phyloP scores from a whole-genome alignment of 2,888 invertebrate species.

The Archips crataeganus region DNA sequence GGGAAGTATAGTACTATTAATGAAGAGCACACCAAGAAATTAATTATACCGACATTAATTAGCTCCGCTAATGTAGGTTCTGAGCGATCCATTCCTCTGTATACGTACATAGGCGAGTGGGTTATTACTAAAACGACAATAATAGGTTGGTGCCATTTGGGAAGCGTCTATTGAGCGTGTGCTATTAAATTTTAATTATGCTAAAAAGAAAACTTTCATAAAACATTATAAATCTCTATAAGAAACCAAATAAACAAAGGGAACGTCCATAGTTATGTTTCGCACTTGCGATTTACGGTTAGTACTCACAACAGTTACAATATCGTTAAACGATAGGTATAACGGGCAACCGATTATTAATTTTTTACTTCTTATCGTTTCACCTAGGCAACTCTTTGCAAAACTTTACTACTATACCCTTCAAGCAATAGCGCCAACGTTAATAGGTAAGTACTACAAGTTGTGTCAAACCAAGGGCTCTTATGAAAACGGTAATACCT shows the following conservation, averaged over 20 bases:
- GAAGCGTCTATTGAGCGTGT: not conserved
- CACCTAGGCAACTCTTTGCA: not conserved
- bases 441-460: too few relatives aligned
- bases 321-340: too few relatives aligned
- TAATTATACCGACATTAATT: conserved; percentile 20
- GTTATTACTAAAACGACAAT: conserved; percentile 11
- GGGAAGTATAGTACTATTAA: not conserved
- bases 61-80: conserved; percentile 15
- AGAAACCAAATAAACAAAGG: too few relatives aligned
- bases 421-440: not conserved
- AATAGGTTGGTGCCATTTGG: conserved; percentile 8
- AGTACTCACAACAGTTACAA: too few relatives aligned
- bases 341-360: not conserved
- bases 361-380: not conserved
- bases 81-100: conserved; percentile 14
- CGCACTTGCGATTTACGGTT: too few relatives aligned
- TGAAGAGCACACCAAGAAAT: conserved; percentile 6
- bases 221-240: too few relatives aligned
- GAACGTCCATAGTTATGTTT: too few relatives aligned
- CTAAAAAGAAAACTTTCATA: too few relatives aligned
- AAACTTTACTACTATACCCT: not conserved
- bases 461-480: too few relatives aligned
- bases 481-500: too few relatives aligned
- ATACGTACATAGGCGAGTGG: not conserved
- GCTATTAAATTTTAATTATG: not conserved